Evolutionary conservation across 2,113 vertebrate species (phyloP).

Genomic region (Mormyrus iriodes): DNA sequence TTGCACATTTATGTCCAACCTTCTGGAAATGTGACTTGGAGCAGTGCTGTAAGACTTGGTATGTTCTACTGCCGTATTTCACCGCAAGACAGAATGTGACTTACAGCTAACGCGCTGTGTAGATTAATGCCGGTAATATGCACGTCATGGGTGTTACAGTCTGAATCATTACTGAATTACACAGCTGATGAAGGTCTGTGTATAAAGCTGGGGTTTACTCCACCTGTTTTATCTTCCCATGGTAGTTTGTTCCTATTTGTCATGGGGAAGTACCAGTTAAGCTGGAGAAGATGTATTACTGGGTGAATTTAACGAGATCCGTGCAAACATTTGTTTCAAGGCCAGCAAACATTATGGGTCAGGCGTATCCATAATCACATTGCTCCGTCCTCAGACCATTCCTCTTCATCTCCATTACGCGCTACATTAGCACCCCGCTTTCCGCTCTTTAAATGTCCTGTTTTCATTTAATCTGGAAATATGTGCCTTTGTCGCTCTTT

Average conservation of each 20-base stretch:
- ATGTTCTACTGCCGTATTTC: background rate
- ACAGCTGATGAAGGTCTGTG: conserved; percentile 42
- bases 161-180: conserved; percentile 10
- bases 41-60: background rate
- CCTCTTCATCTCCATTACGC: background rate
- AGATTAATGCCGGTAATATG: background rate
- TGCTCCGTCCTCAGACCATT: background rate
- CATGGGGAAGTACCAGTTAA: background rate
- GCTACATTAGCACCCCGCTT: background rate
- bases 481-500: background rate
- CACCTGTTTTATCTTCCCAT: background rate
- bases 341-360: background rate
- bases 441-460: background rate
- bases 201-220: background rate
- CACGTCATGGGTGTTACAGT: background rate
- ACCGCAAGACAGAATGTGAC: background rate
- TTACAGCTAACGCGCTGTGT: background rate
- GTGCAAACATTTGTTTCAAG: background rate
- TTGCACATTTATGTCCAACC: background rate
- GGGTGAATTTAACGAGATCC: background rate
- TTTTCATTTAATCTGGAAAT: background rate
- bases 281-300: background rate
- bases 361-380: background rate
- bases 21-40: background rate
- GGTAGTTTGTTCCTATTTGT: background rate